Conservation (phyloP, 2,113 vertebrate species). For the Eretmochelys imbricata region DNA sequence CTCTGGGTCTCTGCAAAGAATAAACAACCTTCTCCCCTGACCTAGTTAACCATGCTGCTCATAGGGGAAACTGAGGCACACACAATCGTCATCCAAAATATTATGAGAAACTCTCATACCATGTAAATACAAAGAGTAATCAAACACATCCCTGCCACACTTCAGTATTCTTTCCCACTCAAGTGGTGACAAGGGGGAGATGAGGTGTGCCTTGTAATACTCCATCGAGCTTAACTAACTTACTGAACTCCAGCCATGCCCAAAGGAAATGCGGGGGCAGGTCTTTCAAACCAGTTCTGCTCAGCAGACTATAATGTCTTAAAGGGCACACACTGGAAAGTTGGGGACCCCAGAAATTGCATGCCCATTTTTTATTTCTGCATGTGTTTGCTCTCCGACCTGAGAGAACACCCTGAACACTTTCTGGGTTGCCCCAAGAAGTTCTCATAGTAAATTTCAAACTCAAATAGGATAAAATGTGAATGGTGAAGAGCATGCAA, state of each 20-base stretch:
- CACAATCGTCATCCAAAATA: too few species aligned
- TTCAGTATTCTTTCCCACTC: not conserved
- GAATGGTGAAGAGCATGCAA: not conserved
- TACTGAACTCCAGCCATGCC: not conserved
- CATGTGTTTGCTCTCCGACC: not conserved
- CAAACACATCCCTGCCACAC: not conserved
- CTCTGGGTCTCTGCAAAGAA: too few species aligned
- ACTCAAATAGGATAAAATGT: not conserved
- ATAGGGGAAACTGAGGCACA: too few species aligned
- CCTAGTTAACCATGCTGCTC: too few species aligned
- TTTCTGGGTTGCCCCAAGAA: not conserved
- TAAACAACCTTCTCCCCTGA: too few species aligned
- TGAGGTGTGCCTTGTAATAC: not conserved
- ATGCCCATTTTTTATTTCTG: not conserved
- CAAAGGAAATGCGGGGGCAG: not conserved
- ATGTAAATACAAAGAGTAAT: too few species aligned
- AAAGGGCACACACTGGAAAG: not conserved
- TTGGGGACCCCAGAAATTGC: too few species aligned
- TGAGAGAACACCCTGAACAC: not conserved
- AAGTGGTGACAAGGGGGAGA: fast-evolving
- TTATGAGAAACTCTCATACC: too few species aligned
- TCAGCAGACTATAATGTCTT: not conserved
- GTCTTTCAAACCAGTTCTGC: not conserved
- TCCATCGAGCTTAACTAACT: fast-evolving
- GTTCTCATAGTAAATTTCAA: not conserved